Conservation (phyloP, 2,113 vertebrate genomes). For the Melanerpes formicivorus region DNA sequence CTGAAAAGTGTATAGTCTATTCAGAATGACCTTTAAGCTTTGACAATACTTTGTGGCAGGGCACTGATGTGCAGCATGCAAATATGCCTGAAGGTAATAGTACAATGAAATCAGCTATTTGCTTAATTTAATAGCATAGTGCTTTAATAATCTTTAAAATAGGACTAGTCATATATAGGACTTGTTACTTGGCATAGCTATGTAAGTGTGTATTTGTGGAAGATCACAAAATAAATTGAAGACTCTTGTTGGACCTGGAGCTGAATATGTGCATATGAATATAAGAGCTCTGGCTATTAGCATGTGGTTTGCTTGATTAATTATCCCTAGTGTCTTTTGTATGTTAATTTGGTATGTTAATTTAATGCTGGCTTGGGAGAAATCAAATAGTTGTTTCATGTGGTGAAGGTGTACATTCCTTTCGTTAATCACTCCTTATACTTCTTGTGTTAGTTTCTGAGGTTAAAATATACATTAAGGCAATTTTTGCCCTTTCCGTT, state of each 20-base stretch:
- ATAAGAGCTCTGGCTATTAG: background rate
- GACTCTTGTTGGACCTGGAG: background rate
- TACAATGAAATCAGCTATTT: background rate
- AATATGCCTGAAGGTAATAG: background rate
- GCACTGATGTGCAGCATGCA: fast-evolving
- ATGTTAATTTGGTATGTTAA: background rate
- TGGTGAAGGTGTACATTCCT: background rate
- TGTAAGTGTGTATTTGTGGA: background rate
- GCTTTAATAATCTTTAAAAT: background rate
- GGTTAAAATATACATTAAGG: background rate
- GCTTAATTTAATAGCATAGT: background rate
- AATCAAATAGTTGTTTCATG: background rate
- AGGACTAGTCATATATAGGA: background rate
- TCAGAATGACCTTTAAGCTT: background rate
- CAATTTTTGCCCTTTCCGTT: background rate
- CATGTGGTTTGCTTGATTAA: background rate
- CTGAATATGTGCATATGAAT: background rate
- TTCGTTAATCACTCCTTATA: background rate
- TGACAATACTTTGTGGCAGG: background rate
- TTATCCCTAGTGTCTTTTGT: background rate
- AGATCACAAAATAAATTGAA: background rate
- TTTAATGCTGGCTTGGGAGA: background rate
- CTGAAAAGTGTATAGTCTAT: background rate
- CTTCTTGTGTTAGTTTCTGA: background rate
- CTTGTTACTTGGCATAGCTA: background rate